Evolutionary conservation across 2,888 invertebrate genomes (phyloP), one percentile per base, ranked within the genome.

Genomic region (Chesias legatella): DNA sequence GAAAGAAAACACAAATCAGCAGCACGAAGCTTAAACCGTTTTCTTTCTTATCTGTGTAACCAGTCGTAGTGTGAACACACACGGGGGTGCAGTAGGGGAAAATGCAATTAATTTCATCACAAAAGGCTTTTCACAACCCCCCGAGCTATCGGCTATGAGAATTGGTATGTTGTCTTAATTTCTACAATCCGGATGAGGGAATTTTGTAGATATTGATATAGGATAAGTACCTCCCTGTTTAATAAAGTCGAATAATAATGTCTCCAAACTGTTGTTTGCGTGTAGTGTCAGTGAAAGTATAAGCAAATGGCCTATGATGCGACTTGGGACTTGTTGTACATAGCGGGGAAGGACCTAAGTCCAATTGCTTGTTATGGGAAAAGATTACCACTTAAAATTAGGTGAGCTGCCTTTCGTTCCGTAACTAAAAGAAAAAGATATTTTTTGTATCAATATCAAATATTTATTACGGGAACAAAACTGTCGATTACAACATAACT

Each of bases 41-140:
- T 39, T 31, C 11, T 32, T 30, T 26, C 36, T 47, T 53, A 43
- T 50, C 46, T 34, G 35, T 45, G 41, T 28, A 33, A 17, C 24
- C 53, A 48, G 51, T 10, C 38, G 28, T 30, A 38, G 41, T 57
- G 27, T 40, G 48, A 48, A 17, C 53, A 38, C 26, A 33, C 53
- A 49, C 24, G 35, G 56, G 53, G 61, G 60, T 73, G 71, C 73
- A 68, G 46, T 60, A 59, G 79, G 79, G 75, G 69, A 73, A 63
- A 80, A 76, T 77, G 80, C 79, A 81, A 82, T 82, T 81, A 82
- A 80, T 80, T 77, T 78, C 67, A 73, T 73, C 78, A 81, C 78
- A 81, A 83, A 75, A 75, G 78, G 64, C 62, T 58, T 60, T 56
- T 62, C 68, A 59, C 62, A 59, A 52, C 56, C 59, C 49, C 51